phyloP scores from a whole-genome alignment of 2,888 invertebrate species.

The Lochmaea capreae region DNA sequence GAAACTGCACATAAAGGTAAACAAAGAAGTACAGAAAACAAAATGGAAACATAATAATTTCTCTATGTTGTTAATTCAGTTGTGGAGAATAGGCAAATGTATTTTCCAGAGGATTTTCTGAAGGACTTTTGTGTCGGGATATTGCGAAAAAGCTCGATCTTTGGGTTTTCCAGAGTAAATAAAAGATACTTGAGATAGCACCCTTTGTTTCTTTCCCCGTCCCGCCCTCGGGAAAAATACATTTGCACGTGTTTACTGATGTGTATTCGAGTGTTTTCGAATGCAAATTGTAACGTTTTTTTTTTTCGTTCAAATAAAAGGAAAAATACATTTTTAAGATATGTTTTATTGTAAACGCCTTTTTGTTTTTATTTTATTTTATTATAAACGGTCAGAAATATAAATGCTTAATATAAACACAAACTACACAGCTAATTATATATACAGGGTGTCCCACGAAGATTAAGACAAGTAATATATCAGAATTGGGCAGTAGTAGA shows the following conservation, averaged over 20 bases:
- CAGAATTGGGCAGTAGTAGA: too few relatives aligned
- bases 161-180: conserved; percentile 23
- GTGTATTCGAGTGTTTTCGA: background rate
- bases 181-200: conserved; percentile 24
- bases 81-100: conserved; percentile 31
- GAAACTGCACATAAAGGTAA: conserved; percentile 26
- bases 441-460: too few relatives aligned
- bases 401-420: too few relatives aligned
- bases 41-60: conserved; percentile 35
- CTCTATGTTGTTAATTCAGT: conserved; percentile 22
- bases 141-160: conserved; percentile 21
- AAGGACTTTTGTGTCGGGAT: conserved; percentile 25
- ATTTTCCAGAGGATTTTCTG: conserved; percentile 29
- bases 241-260: conserved; percentile 15
- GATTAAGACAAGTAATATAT: too few relatives aligned
- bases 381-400: too few relatives aligned
- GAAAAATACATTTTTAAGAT: too few relatives aligned
- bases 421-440: too few relatives aligned
- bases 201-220: background rate
- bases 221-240: conserved; percentile 15
- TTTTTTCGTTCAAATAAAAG: too few relatives aligned
- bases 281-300: background rate
- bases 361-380: background rate
- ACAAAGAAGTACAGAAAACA: conserved; percentile 34
- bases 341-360: background rate